These are phyloP conservation scores for Loxodonta africana DNA, from an alignment of 2,113 vertebrate species.

Conservation along the genomic window DNA sequence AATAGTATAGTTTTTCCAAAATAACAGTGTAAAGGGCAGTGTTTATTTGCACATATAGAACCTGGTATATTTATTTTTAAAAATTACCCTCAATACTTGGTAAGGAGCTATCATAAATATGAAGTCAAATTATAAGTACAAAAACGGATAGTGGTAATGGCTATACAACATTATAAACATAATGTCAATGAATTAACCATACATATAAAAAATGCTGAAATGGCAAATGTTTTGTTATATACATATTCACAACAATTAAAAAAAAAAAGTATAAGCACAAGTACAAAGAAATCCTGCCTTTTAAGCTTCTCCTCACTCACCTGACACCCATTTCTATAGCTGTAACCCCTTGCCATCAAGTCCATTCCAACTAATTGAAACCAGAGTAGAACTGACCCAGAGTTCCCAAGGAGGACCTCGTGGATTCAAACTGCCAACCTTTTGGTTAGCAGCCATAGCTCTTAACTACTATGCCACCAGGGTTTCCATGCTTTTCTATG, in stretches of 20 bases:
- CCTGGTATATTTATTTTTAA: neutral
- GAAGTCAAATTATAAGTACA: slow-evolving; percentile 8
- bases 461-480: too few species aligned
- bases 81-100: neutral
- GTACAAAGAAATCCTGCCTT: neutral
- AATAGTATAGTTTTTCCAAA: neutral
- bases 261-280: neutral
- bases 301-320: neutral
- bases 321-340: neutral
- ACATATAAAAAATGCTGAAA: neutral
- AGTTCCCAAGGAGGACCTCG: too few species aligned
- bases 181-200: neutral
- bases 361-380: too few species aligned
- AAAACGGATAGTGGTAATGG: neutral
- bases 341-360: too few species aligned
- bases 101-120: neutral
- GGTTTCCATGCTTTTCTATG: neutral
- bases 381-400: too few species aligned
- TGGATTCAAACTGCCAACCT: too few species aligned
- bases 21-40: neutral
- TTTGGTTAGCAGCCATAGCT: too few species aligned
- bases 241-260: neutral
- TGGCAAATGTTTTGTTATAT: neutral
- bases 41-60: neutral
- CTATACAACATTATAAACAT: neutral